These are phyloP conservation scores for Agrotis puta DNA, from an alignment of 2,888 invertebrate species.

Conservation along the genomic window DNA sequence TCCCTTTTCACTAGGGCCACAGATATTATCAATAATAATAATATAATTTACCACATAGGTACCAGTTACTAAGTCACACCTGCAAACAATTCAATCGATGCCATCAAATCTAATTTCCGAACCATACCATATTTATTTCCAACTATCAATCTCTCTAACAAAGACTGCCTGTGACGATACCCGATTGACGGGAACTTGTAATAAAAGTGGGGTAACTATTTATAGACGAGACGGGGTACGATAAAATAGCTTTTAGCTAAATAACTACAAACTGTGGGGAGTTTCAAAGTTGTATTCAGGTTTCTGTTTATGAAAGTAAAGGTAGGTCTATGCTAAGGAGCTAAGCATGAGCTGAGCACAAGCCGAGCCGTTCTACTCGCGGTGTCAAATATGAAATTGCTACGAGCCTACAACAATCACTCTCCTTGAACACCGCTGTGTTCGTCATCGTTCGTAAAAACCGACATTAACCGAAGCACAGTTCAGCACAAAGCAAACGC, in stretches of 20 bases:
- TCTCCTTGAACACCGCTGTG: too few relatives aligned
- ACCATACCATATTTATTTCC: constrained; percentile 15
- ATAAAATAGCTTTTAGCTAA: constrained; percentile 62
- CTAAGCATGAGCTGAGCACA: too few relatives aligned
- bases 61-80: neutral
- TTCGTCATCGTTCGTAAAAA: too few relatives aligned
- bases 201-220: constrained; percentile 60
- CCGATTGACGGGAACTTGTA: constrained; percentile 45
- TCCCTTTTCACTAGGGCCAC: too few relatives aligned
- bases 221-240: constrained; percentile 41
- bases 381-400: too few relatives aligned
- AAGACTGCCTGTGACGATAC: constrained; percentile 33
- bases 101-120: neutral
- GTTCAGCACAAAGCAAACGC: too few relatives aligned
- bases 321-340: too few relatives aligned
- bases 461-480: too few relatives aligned
- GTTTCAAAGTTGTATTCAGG: constrained; percentile 12
- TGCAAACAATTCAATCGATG: neutral
- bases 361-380: too few relatives aligned
- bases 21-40: too few relatives aligned
- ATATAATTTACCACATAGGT: neutral
- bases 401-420: too few relatives aligned
- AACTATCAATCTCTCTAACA: constrained; percentile 27
- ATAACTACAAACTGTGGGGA: constrained; percentile 42
- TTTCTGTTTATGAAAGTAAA: constrained; percentile 9